Conservation (phyloP, 1,140 invertebrate genomes). For the Drosophila eugracilis region DNA sequence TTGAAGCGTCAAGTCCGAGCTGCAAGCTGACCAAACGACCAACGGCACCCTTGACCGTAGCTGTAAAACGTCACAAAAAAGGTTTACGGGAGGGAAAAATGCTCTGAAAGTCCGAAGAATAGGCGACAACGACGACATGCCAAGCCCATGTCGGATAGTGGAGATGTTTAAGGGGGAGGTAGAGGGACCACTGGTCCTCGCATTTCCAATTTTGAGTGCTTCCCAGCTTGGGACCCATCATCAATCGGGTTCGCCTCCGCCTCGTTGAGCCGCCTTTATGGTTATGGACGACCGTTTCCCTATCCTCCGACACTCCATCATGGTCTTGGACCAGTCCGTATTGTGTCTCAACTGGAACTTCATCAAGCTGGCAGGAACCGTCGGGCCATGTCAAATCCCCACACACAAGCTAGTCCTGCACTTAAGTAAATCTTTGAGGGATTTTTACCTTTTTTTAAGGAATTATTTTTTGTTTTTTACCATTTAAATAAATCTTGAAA, state of each 20-base stretch:
- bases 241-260: slow-evolving; percentile 64
- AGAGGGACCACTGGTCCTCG: slow-evolving; percentile 6
- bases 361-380: slow-evolving; percentile 52
- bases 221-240: slow-evolving; percentile 40
- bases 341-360: slow-evolving; percentile 76
- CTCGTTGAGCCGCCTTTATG: slow-evolving; percentile 71
- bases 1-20: slow-evolving; percentile 77
- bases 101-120: slow-evolving; percentile 23
- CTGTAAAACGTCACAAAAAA: slow-evolving; percentile 62
- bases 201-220: slow-evolving; percentile 76
- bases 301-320: slow-evolving; percentile 10
- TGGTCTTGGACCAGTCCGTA: slow-evolving; percentile 50
- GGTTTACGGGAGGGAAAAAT: slow-evolving; percentile 4
- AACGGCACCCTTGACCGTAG: slow-evolving; percentile 76
- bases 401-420: slow-evolving; percentile 15
- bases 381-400: slow-evolving; percentile 7
- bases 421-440: not conserved
- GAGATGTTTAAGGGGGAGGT: slow-evolving; percentile 1
- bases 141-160: slow-evolving; percentile 44
- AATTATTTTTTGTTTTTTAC: no score
- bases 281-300: slow-evolving; percentile 60
- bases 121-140: slow-evolving; percentile 58
- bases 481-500: no score
- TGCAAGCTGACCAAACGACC: slow-evolving; percentile 65
- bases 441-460: not conserved